These are phyloP conservation scores for Nettapus auritus DNA, from an alignment of 2,113 vertebrate genomes.

Conservation along the genomic window DNA sequence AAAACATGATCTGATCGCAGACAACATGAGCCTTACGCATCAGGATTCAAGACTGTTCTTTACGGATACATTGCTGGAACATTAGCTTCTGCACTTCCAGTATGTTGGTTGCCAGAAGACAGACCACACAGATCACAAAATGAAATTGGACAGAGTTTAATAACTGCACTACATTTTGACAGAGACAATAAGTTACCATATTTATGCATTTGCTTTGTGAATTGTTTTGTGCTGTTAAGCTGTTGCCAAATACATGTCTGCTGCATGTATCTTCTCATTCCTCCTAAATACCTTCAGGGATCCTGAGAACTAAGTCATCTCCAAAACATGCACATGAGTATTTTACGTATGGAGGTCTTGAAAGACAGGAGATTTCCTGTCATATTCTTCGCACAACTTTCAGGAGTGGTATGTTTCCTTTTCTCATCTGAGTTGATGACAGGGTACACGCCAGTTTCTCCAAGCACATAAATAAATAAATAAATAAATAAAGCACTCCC, in stretches of 20 bases:
- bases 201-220: background rate
- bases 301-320: background rate
- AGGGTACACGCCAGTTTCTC: background rate
- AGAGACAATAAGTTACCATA: background rate
- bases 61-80: background rate
- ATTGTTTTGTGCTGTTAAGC: background rate
- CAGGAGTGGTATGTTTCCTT: constrained; percentile 46
- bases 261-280: background rate
- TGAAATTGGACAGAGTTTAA: background rate
- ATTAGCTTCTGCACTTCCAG: background rate
- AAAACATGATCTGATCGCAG: background rate
- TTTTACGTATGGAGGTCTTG: constrained; percentile 21
- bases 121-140: constrained; percentile 29
- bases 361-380: constrained; percentile 1
- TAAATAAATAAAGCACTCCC: background rate
- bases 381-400: constrained; percentile 39
- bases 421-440: background rate
- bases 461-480: background rate
- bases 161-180: background rate
- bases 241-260: background rate
- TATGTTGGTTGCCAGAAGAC: background rate
- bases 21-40: background rate
- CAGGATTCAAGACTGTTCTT: background rate
- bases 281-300: background rate
- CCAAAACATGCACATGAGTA: background rate